Base-by-base conservation (phyloP, 2,797 vertebrate genomes). In the Notoglanidium macrostoma region DNA sequence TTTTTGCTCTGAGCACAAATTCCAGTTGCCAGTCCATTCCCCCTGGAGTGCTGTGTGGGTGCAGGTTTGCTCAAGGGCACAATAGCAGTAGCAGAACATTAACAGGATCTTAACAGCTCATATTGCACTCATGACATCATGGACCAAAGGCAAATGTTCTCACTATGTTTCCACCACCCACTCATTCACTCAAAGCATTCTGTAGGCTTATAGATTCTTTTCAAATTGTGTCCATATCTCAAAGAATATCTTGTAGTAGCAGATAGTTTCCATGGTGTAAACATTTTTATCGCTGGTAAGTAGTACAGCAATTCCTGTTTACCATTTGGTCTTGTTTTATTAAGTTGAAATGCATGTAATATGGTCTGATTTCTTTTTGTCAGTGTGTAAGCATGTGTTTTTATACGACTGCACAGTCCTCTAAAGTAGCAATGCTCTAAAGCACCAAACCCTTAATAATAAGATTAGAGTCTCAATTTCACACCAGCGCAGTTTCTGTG, bases 401-500 rank as follows among this genome's bases (percentile, higher is more conserved):
- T 23, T 87, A 77, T 15, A 80, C 1, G 12, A 10, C 26, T 88
- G 81, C 82, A 72, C 51, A 57, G n/a, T 51, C 49, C 29, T 87
- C 15, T 7, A 73, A 49, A 67, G 51, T 79, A 85, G 1, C 61
- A 51, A 14, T 59, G 32, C 32, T 51, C 44, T 46, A 29, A 55
- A 70, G 35, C 46, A 55, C 63, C 55, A 44, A 88, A 84, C 77
- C 59, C 61, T 73, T 83, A 81, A 84, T 85, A 84, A 86, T 86
- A 40, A 83, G 76, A 91, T 85, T 88, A 83, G 70, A 67, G 84
- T 81, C 55, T 79, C 65, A 51, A 77, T 86, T 90, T 87, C 78
- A 87, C 63, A 51, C 40, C 54, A 51, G 57, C 46, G 44, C n/a
- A 85, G 40, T 68, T 87, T 83, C 46, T 74, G 55, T 89, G 85